Base-by-base conservation (phyloP, 1,140 invertebrate species). In the Apis laboriosa region DNA sequence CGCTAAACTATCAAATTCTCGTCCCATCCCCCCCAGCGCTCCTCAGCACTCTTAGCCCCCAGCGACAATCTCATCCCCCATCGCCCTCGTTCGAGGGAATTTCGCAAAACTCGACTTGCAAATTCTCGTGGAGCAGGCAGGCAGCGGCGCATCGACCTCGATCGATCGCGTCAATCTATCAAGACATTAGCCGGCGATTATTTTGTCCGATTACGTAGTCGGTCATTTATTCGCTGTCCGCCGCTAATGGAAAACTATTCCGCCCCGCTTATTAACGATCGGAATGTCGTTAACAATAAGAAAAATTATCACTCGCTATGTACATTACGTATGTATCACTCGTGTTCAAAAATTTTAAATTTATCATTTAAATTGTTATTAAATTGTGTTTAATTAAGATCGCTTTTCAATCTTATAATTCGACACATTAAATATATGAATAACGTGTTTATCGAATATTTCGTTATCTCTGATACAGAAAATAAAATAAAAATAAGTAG, bases 201-300 rank as follows among this genome's bases (percentile, higher is more conserved):
- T 78, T 77, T 83, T 49, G 81, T 63, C 81, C 80, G 80, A 77
- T 83, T 83, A 83, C 80, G 75, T 78, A 55, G 80, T 43, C 75
- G 75, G 67, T 60, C 75, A 71, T 70, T 80, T 80, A 74, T 74
- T 80, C 83, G 49, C 63, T 58, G 76, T 80, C 63, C 61, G 21
- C 28, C 9, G 63, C 28, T 68, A 61, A 75, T 67, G 64, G 83
- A 68, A 71, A 60, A 64, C 73, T 79, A 86, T 82, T 77, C 55
- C n/a, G 49, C 34, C 34, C 53, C 61, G 61, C 53, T 84, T 84
- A 84, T 86, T 72, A 80, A 80, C 55, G 80, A 78, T 60, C 24
- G 70, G 74, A 77, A 79, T 86, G 80, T 76, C 70, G 80, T 83
- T 74, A 86, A 78, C 60, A 79, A 75, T 68, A 72, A 61, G 55